Evolutionary conservation across 2,888 invertebrate genomes (phyloP).

Genomic region (Thymelicus lineola): DNA sequence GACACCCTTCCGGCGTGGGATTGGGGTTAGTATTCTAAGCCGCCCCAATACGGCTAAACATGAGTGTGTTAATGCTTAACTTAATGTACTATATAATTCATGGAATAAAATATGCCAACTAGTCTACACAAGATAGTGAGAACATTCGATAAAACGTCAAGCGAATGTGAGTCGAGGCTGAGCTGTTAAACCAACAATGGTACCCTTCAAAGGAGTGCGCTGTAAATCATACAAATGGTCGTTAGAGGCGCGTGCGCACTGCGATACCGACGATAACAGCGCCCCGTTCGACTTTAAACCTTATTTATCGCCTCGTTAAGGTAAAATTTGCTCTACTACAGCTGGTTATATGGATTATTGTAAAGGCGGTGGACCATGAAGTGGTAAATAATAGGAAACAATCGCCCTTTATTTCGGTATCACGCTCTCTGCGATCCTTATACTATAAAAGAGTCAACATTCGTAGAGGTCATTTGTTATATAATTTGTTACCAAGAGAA

Average conservation of each 20-base stretch:
- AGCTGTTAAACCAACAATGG: conserved; percentile 74
- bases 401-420: conserved; percentile 63
- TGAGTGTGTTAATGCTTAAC: too few species aligned
- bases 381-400: conserved; percentile 64
- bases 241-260: conserved; percentile 77
- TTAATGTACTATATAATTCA: too few species aligned
- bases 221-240: conserved; percentile 75
- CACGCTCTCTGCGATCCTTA: conserved; percentile 57
- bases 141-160: conserved; percentile 69
- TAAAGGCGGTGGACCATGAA: conserved; percentile 48
- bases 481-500: conserved; percentile 33
- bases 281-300: conserved; percentile 49
- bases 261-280: conserved; percentile 61
- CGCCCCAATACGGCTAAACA: too few species aligned
- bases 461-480: conserved; percentile 20
- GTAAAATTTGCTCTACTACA: conserved; percentile 1
- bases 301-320: conserved; percentile 16
- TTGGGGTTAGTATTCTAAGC: too few species aligned
- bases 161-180: conserved; percentile 66
- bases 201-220: conserved; percentile 65
- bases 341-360: conserved; percentile 31
- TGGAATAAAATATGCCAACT: too few species aligned
- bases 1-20: too few species aligned
- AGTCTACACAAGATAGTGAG: conserved; percentile 52
- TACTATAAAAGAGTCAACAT: conserved; percentile 39